Evolutionary conservation across 2,888 invertebrate genomes (phyloP), one percentile per base, ranked within the genome.

Genomic region (Tuberolachnus salignus): DNA sequence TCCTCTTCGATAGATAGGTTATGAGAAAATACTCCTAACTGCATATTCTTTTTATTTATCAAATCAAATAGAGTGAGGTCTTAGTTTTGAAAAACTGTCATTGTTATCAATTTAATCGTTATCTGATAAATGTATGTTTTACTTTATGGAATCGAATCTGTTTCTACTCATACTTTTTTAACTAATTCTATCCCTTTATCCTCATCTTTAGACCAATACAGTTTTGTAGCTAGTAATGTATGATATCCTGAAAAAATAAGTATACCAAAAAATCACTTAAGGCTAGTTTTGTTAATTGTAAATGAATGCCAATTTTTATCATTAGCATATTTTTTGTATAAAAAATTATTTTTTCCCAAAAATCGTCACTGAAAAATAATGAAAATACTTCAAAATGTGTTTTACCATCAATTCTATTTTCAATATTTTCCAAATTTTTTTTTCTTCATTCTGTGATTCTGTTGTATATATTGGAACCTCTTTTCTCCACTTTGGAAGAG

Each of bases 1-100:
- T n/a, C n/a, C n/a, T n/a, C n/a, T n/a, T 83, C 83, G 80, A 82
- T 81, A 16, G 72, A 72, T 8, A 72, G 26, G 13, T 69, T 53
- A 53, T 64, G 64, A 19, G 46, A 46, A 64, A 64, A 64, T 14
- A 64, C 46, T 16, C 64, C n/a, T n/a, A n/a, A n/a, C n/a, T 16
- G 46, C 64, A 64, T 46, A 64, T 21, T 64, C 21, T 21, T 46
- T 46, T 34, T 34, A 44, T 21, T 46, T 64, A 42, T 44, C 14
- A 64, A 6, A 64, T 64, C 44, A 21, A 64, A 64, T 44, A 64
- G 21, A 64, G 64, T 19, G n/a, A 44, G 44, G n/a, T 46, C 64
- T 44, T 46, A 64, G 21, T 64, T 64, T 64, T 46, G 64, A 44
- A 64, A 64, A 64, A 44, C 21, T 64, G 21, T 64, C 64, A n/a